phyloP scores from a whole-genome alignment of 2,888 invertebrate species.

The Nesidiocoris tenuis region DNA sequence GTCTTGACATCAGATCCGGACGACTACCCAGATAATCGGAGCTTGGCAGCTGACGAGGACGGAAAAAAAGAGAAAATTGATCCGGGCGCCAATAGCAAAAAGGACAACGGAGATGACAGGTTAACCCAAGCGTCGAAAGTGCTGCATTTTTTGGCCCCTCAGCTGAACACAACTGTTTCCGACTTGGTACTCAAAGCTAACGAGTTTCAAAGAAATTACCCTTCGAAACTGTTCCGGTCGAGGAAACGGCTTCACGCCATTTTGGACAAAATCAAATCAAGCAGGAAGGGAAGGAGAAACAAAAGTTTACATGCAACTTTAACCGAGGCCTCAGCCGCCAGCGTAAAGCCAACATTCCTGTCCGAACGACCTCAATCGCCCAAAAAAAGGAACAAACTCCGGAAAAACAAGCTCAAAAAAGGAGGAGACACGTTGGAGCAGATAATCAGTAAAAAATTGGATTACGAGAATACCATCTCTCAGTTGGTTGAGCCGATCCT shows the following conservation, averaged over 20 bases:
- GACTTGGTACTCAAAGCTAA: background rate
- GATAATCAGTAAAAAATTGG: slow-evolving; percentile 13
- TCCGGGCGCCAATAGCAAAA: too few species aligned
- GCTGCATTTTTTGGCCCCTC: slow-evolving; percentile 22
- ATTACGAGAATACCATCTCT: slow-evolving; percentile 21
- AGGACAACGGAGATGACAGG: too few species aligned
- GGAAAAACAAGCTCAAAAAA: background rate
- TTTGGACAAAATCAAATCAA: slow-evolving; percentile 6
- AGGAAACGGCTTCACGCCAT: background rate
- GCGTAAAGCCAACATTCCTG: background rate
- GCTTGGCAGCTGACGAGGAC: too few species aligned
- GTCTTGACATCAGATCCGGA: too few species aligned
- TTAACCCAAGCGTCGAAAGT: too few species aligned
- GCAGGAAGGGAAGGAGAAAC: background rate
- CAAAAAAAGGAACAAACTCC: background rate
- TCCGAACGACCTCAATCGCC: background rate
- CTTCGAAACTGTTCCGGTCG: background rate
- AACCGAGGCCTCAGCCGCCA: background rate
- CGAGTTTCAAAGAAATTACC: background rate
- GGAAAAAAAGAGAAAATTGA: too few species aligned
- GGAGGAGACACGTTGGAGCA: background rate
- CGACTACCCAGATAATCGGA: too few species aligned
- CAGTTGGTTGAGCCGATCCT: slow-evolving; percentile 22
- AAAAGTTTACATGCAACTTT: background rate
- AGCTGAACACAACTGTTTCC: slow-evolving; percentile 1